Conservation (phyloP, 2,113 vertebrate species). For the Aleadryas rufinucha region DNA sequence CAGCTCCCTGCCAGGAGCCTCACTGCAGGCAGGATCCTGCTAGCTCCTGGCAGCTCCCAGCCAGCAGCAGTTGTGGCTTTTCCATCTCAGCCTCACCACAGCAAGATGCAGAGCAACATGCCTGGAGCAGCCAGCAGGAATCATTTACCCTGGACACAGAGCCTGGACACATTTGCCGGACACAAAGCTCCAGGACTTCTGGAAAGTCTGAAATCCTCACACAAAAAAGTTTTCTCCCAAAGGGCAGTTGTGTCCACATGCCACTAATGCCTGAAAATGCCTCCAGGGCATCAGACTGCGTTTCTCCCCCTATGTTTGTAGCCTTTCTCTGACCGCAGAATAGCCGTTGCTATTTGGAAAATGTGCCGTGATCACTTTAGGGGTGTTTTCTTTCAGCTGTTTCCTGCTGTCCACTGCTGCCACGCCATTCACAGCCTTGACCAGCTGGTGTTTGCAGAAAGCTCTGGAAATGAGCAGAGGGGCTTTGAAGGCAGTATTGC, state of each 20-base stretch:
- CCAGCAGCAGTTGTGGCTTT: not conserved
- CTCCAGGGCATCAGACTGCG: not conserved
- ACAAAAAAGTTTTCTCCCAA: not conserved
- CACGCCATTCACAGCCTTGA: not conserved
- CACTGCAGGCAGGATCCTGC: not conserved
- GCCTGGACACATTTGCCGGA: not conserved
- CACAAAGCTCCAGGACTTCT: not conserved
- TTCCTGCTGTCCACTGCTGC: not conserved
- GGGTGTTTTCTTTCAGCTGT: not conserved
- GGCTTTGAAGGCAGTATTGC: not conserved
- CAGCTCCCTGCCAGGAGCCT: not conserved
- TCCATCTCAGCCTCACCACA: not conserved
- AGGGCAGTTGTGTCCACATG: not conserved
- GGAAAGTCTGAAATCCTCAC: not conserved
- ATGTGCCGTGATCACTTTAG: not conserved
- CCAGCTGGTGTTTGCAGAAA: not conserved
- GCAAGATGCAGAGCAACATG: not conserved
- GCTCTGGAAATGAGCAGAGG: not conserved
- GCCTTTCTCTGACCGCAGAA: not conserved
- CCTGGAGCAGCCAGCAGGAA: not conserved
- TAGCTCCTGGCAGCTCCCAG: rapidly evolving
- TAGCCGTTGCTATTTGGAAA: not conserved
- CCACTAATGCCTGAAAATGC: not conserved
- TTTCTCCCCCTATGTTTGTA: not conserved
- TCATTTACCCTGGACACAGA: not conserved